Evolutionary conservation across 2,888 invertebrate genomes (phyloP).

Genomic region (Chloroclystis v-ata): DNA sequence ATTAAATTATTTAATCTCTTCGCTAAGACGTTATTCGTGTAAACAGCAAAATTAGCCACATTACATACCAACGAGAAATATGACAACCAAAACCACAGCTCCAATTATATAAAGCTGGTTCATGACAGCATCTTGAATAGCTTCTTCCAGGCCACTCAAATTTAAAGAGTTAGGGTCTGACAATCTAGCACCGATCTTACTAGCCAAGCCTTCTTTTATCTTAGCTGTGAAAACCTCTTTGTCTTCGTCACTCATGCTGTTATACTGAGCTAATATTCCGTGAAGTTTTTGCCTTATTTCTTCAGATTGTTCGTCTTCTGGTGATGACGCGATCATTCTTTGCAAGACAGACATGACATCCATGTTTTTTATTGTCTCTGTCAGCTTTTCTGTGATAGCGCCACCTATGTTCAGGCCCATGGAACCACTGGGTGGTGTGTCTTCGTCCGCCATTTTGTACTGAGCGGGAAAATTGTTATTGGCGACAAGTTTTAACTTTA

Average conservation of each 20-base stretch:
- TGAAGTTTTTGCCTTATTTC: constrained; percentile 48
- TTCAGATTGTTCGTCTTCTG: constrained; percentile 53
- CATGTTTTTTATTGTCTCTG: constrained; percentile 55
- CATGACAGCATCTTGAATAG: constrained; percentile 48
- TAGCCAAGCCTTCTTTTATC: constrained; percentile 54
- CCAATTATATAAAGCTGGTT: constrained; percentile 47
- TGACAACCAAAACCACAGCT: constrained; percentile 45
- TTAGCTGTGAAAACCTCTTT: constrained; percentile 50
- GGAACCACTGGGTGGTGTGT: constrained; percentile 17
- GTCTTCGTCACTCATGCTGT: constrained; percentile 49
- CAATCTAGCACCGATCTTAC: constrained; percentile 46
- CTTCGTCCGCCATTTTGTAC: constrained; percentile 41
- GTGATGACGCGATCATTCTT: constrained; percentile 49
- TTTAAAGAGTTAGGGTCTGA: constrained; percentile 44
- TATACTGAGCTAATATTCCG: constrained; percentile 48
- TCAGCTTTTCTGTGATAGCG: constrained; percentile 48
- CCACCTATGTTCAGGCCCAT: constrained; percentile 42
- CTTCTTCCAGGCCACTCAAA: constrained; percentile 49
- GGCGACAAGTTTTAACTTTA: background rate
- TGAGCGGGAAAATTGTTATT: constrained; percentile 18
- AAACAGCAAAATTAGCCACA: background rate
- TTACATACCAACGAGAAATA: constrained; percentile 52
- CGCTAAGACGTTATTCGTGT: too few relatives aligned
- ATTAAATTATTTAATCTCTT: too few relatives aligned
- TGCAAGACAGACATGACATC: constrained; percentile 54